Evolutionary conservation across 2,113 vertebrate species (phyloP).

Genomic region (Pelecanoides urinatrix): DNA sequence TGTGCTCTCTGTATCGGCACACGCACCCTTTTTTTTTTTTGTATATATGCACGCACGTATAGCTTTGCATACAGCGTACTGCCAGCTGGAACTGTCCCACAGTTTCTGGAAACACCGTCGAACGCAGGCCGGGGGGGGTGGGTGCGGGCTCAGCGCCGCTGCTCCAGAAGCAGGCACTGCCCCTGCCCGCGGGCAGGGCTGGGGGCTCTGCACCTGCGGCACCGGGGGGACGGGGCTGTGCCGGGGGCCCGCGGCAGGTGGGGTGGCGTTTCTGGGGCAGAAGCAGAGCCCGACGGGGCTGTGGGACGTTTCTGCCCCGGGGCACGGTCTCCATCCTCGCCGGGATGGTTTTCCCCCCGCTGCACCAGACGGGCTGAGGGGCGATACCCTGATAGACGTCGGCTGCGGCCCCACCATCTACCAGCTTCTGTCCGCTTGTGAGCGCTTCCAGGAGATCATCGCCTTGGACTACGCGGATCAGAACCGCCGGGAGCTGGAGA

Average conservation of each 20-base stretch:
- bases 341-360: accelerated
- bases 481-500: slow-evolving; percentile 54
- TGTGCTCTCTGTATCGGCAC: accelerated
- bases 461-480: slow-evolving; percentile 31
- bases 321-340: not conserved
- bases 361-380: not conserved
- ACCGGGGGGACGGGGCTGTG: not conserved
- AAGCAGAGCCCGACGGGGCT: not conserved
- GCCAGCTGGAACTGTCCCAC: not conserved
- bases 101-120: accelerated
- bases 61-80: accelerated
- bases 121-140: accelerated
- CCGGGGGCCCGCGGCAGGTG: accelerated
- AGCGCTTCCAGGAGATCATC: slow-evolving; percentile 47
- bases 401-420: slow-evolving; percentile 62
- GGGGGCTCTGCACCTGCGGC: no score
- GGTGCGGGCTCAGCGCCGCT: no score
- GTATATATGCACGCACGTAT: accelerated
- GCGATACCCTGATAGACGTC: slow-evolving; percentile 18
- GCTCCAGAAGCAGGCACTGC: not conserved
- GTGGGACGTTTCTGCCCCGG: not conserved
- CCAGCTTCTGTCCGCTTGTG: slow-evolving; percentile 54
- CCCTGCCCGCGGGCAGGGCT: not conserved
- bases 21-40: not conserved
- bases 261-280: not conserved